These are phyloP conservation scores for Coremacera marginata DNA, from an alignment of 2,888 invertebrate genomes.

Conservation along the genomic window DNA sequence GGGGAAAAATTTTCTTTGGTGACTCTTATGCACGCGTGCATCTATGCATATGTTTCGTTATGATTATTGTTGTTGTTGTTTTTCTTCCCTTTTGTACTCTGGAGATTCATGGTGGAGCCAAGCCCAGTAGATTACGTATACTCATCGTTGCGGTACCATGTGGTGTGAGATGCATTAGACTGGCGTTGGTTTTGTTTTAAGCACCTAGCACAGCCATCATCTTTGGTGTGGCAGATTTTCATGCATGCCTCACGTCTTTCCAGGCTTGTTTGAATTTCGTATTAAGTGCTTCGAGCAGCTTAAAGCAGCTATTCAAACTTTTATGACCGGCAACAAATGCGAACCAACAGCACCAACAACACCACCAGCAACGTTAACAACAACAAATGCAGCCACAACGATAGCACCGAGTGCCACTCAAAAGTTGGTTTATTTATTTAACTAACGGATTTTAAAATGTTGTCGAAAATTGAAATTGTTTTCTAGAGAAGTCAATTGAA, in stretches of 20 bases:
- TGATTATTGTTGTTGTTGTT: constrained; percentile 16
- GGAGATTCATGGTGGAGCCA: neutral
- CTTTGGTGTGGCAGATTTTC: neutral
- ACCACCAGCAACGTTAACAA: neutral
- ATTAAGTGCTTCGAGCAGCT: constrained; percentile 30
- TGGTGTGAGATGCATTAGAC: no score
- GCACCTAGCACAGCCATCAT: neutral
- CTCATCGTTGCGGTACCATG: neutral
- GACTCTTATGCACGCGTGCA: constrained; percentile 14
- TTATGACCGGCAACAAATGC: constrained; percentile 19
- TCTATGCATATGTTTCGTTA: neutral
- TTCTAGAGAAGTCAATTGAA: constrained; percentile 28
- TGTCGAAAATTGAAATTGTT: constrained; percentile 38
- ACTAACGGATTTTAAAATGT: constrained; percentile 35
- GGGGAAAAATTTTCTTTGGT: neutral
- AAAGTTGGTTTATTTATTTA: constrained; percentile 32
- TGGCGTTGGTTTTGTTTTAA: neutral
- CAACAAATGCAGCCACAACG: neutral
- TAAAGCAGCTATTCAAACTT: constrained; percentile 31
- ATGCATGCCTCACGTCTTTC: constrained; percentile 17
- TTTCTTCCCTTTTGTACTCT: neutral
- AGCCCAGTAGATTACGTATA: neutral
- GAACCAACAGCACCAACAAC: neutral
- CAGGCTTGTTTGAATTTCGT: constrained; percentile 31
- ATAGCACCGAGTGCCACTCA: constrained; percentile 10